These are phyloP conservation scores for Drosophila insularis DNA, from an alignment of 1,140 invertebrate genomes.

Conservation along the genomic window DNA sequence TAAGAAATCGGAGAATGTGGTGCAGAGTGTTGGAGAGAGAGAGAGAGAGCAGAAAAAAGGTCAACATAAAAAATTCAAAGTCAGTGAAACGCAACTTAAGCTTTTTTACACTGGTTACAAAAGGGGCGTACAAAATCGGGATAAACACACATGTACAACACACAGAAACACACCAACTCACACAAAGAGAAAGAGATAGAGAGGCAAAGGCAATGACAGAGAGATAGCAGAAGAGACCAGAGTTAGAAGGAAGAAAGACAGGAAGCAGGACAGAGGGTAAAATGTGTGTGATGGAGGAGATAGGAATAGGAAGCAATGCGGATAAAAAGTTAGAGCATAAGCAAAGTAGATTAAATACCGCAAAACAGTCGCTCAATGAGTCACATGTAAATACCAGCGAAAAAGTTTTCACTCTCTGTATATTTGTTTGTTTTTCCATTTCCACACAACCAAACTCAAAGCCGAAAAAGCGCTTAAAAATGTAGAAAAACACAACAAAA, in stretches of 20 bases:
- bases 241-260: not conserved
- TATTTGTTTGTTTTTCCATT: conserved; percentile 27
- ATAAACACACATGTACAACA: conserved; percentile 78
- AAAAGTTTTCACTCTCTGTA: conserved; percentile 30
- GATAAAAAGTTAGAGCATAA: conserved; percentile 66
- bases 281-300: not conserved
- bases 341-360: conserved; percentile 80
- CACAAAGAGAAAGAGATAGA: not conserved
- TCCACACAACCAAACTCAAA: conserved; percentile 35
- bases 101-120: conserved; percentile 65
- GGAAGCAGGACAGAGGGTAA: too few species aligned
- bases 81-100: conserved; percentile 79
- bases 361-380: conserved; percentile 77
- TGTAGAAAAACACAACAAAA: conserved; percentile 50
- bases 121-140: conserved; percentile 67
- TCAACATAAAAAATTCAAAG: conserved; percentile 80
- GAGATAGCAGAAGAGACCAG: too few species aligned
- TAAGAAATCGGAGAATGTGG: not conserved
- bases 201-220: not conserved
- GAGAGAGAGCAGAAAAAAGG: conserved; percentile 30
- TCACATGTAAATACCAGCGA: conserved; percentile 66
- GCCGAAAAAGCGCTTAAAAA: conserved; percentile 73
- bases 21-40: not conserved
- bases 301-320: conserved; percentile 29
- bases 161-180: conserved; percentile 23